Evolutionary conservation across 2,888 invertebrate genomes (phyloP), one percentile per base, ranked within the genome.

Genomic region (Latrodectus elegans): DNA sequence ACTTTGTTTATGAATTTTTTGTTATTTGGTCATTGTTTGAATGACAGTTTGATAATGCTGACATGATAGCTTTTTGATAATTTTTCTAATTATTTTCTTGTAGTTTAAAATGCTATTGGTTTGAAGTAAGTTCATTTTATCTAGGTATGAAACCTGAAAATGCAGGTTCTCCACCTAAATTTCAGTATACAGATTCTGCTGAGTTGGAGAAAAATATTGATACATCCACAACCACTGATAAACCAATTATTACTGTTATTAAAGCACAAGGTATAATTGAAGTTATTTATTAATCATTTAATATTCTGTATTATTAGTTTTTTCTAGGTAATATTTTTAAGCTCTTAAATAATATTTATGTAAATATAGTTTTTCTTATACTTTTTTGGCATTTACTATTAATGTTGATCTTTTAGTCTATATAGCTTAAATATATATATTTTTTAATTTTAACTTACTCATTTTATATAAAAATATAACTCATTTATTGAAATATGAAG

Each of bases 221-320:
- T 22, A 15, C 38, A 12, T 55, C 80, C 4, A 55, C 77, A 51
- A 86, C 86, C 11, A 87, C 86, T 53, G 81, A 87, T 68, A 52
- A 64, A 26, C 86, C 86, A 65, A 81, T 87, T 77, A 87, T 87
- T 60, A 55, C 80, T 55, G 51, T 81, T n/a, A 71, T 87, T 53
- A 87, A 82, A 81, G 77, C 81, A 73, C 72, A 87, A 55, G 77
- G 86, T 87, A 87, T 26, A 64, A 55, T 64, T 38, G 12, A 17
- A 38, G 51, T 64, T 15, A 52, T 49, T n/a, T n/a, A 49, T 51
- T 4, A 51, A 65, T 77, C n/a, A 26, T 75, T 55, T 74, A 17
- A 53, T 14, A 22, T 15, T 17, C 70, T 22, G 8, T 9, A 17
- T 26, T 14, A 68, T 4, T 14, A 17, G 14, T 0, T 17, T 17